Evolutionary conservation across 2,888 invertebrate genomes (phyloP), one percentile per base, ranked within the genome.

Genomic region (Aspidapion aeneum): DNA sequence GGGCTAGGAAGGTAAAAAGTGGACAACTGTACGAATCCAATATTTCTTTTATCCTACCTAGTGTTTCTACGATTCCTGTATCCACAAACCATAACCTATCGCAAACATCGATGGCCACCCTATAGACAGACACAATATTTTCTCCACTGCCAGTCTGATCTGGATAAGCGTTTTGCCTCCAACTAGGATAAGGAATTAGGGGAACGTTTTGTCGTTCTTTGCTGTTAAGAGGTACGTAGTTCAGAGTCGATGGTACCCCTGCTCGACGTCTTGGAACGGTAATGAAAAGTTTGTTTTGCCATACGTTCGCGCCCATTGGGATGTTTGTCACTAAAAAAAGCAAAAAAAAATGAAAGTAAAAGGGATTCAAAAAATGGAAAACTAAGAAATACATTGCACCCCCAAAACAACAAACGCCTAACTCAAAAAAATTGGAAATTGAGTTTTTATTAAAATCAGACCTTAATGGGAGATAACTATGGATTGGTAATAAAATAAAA

Each of bases 81-180:
- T 93, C 93, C 1, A 92, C 85, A 73, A 90, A 88, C 93, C 93
- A 93, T 1, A 93, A 80, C 2, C 92, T 79, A 54, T 88, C 86
- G 70, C 92, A 93, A 1, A 78, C 77, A 74, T 93, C 93, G 0
- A 88, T 84, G 12, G 84, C 82, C 0, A 90, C 85, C 54, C 93
- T 82, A 75, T 91, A 91, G 1, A 91, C 88, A 0, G 88, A 91
- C 1, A 88, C 84, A 12, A 91, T 71, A 55, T 65, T 66, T 7
- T 66, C 61, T 50, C 55, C 58, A 49, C 67, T 68, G 16, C 69
- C 63, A 20, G 68, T 63, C 1, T 48, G 55, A 7, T 66, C 52
- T 20, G 72, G 84, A 63, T 88, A 83, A 58, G 86, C 83, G 74
- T 91, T 90, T 1, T 84, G 83, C 50, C 82, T 79, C 80, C 82